Conservation (phyloP, 2,797 vertebrate genomes). For the Cyclopterus lumpus region DNA sequence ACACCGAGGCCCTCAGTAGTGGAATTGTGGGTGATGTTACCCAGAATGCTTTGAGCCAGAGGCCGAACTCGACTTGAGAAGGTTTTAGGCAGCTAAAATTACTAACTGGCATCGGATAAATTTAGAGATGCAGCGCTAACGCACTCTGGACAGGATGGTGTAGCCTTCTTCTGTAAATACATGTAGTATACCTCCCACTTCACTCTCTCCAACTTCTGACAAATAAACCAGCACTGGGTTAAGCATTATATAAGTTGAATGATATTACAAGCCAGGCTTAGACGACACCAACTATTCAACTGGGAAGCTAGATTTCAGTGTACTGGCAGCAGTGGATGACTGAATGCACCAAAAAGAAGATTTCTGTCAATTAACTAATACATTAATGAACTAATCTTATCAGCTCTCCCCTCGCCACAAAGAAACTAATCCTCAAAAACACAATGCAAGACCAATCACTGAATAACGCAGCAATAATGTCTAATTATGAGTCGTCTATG, state of each 20-base stretch:
- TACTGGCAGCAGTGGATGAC: not conserved
- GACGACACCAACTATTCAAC: slow-evolving; percentile 10
- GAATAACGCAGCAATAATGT: slow-evolving; percentile 3
- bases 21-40: slow-evolving; percentile 46
- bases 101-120: slow-evolving; percentile 67
- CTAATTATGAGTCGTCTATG: slow-evolving; percentile 4
- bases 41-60: slow-evolving; percentile 58
- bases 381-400: not conserved
- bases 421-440: not conserved
- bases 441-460: no score
- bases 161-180: slow-evolving; percentile 57
- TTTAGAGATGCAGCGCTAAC: slow-evolving; percentile 55
- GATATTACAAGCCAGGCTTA: slow-evolving; percentile 26
- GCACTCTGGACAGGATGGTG: slow-evolving; percentile 47
- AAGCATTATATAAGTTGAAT: slow-evolving; percentile 34
- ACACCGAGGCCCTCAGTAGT: slow-evolving; percentile 27
- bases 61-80: slow-evolving; percentile 41
- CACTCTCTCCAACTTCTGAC: slow-evolving; percentile 30
- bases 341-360: not conserved
- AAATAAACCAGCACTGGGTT: slow-evolving; percentile 38
- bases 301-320: not conserved
- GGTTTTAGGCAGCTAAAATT: slow-evolving; percentile 62
- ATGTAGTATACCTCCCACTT: slow-evolving; percentile 44
- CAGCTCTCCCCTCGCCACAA: not conserved
- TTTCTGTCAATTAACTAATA: not conserved